Conservation (phyloP, 2,113 vertebrate species). For the Tragelaphus scriptus region DNA sequence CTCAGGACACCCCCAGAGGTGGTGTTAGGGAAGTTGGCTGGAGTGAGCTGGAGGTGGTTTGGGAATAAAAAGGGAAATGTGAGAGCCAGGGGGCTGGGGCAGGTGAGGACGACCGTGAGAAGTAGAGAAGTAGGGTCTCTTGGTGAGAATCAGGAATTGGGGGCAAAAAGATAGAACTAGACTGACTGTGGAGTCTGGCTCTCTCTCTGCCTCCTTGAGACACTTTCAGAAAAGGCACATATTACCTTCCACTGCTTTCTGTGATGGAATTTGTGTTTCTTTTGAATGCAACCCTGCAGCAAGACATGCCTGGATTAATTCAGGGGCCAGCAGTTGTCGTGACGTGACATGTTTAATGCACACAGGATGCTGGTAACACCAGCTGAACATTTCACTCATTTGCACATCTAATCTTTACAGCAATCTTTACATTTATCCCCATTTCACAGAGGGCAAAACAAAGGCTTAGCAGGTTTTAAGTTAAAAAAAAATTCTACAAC, state of each 20-base stretch:
- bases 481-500: not conserved
- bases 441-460: not conserved
- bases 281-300: not conserved
- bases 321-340: not conserved
- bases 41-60: not conserved
- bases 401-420: not conserved
- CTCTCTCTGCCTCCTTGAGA: not conserved
- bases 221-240: not conserved
- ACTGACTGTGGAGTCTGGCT: not conserved
- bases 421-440: not conserved
- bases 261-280: not conserved
- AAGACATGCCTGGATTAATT: not conserved
- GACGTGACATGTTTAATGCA: not conserved
- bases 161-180: too few species aligned
- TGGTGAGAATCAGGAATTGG: not conserved
- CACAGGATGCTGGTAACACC: not conserved
- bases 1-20: not conserved
- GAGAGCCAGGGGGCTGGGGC: not conserved
- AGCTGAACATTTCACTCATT: not conserved
- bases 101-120: not conserved
- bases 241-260: not conserved
- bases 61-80: not conserved
- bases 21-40: not conserved
- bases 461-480: not conserved
- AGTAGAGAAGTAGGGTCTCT: not conserved